A percentile compares a stretch with the other conserved stretches of the same genome.
These are phyloP conservation scores for Oryzaephilus surinamensis DNA, from an alignment of 1,140 invertebrate species.

Conservation along the genomic window DNA sequence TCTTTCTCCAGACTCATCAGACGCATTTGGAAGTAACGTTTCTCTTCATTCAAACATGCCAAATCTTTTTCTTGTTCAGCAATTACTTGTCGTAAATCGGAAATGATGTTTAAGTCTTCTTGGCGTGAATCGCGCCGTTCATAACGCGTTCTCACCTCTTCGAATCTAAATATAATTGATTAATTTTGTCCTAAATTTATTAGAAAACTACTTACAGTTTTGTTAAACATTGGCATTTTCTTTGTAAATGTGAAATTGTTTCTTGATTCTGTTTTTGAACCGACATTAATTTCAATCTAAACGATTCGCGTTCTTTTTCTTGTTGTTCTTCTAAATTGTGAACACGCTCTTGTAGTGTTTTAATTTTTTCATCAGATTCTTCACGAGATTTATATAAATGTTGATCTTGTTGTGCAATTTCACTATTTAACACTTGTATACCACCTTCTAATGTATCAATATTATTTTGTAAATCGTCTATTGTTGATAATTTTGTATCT, in stretches of 20 bases:
- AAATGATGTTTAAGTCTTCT: constrained; percentile 42
- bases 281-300: constrained; percentile 22
- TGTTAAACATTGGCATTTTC: constrained; percentile 41
- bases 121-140: constrained; percentile 41
- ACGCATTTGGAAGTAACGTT: constrained; percentile 35
- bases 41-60: constrained; percentile 42
- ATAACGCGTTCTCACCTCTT: constrained; percentile 43
- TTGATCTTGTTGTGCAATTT: constrained; percentile 29
- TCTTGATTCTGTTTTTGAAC: constrained; percentile 34
- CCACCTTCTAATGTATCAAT: constrained; percentile 35
- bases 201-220: constrained; percentile 40
- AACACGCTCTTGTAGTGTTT: background rate
- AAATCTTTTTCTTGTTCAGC: constrained; percentile 46
- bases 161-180: constrained; percentile 34
- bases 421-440: constrained; percentile 34
- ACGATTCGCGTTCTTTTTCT: constrained; percentile 25
- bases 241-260: constrained; percentile 41
- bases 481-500: constrained; percentile 29
- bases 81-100: constrained; percentile 41
- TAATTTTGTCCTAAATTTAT: background rate
- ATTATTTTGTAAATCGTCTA: constrained; percentile 35
- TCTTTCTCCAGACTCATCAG: constrained; percentile 24
- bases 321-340: constrained; percentile 15
- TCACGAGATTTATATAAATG: constrained; percentile 22
- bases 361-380: constrained; percentile 31